Base-by-base conservation (phyloP, 2,888 invertebrate genomes). In the Ischnus inquisitorius region DNA sequence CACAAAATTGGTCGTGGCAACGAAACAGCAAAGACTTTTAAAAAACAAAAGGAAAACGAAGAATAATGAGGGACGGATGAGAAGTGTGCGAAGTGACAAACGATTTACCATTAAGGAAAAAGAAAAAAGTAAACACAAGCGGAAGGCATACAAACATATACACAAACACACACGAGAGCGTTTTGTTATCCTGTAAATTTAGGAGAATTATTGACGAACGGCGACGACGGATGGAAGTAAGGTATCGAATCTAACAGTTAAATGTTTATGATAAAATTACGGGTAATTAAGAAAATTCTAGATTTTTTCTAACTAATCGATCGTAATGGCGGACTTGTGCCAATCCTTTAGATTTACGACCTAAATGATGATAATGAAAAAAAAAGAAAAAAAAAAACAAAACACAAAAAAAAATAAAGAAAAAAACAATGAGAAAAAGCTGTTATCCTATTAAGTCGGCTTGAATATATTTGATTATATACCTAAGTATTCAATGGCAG, bases 201-300 rank as follows among this genome's bases (percentile, higher is more conserved):
- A 84, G 79, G 79, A 34, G 51, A 67, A 79, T 79, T 82, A 81
- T 72, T 67, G 79, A 57, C 12, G 34, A 57, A 77, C 39, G 80
- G 46, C 25, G 60, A 39, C 25, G 48, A 43, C 34, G 39, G 71
- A 79, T 69, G 71, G 74, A 76, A 68, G 57, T 78, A 68, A 60
- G 75, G 78, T 84, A 88, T 86, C 74, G 78, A 86, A 83, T 92
- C 91, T 91, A 91, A 92, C 84, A 87, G 90, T 90, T 92, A 90
- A 91, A 92, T 92, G 90, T 92, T 93, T 92, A 93, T 91, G 91
- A 93, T 93, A 92, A 93, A 92, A 93, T 92, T 93, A 93, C 93
- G 93, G 93, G 93, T 93, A 93, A 93, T 92, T 92, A 92, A 92
- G 91, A 91, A 91, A 91, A 92, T 91, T 93, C 89, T 92, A 93